Evolutionary conservation across 2,888 invertebrate species (phyloP).

Genomic region (Platycheirus albimanus): DNA sequence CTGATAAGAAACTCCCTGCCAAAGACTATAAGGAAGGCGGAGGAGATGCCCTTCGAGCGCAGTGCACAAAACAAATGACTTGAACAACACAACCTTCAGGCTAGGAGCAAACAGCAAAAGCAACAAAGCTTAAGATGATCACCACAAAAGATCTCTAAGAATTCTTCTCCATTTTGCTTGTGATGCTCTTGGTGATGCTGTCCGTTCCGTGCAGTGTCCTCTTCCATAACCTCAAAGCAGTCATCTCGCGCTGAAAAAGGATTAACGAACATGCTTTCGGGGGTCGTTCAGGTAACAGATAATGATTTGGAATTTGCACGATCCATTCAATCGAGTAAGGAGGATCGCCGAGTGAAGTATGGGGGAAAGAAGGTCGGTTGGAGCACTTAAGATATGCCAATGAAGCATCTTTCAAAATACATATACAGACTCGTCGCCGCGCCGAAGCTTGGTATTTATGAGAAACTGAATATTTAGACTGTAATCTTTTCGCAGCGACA

Average conservation of each 20-base stretch:
- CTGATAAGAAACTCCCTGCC: conserved; percentile 65
- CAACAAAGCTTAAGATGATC: conserved; percentile 40
- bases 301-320: conserved; percentile 72
- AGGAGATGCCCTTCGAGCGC: conserved; percentile 49
- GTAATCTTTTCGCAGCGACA: conserved; percentile 52
- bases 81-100: conserved; percentile 70
- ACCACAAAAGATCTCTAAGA: conserved; percentile 64
- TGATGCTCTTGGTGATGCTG: too few species aligned
- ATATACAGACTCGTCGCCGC: too few species aligned
- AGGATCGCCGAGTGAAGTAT: not conserved
- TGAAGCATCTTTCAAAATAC: conserved; percentile 37
- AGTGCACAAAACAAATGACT: conserved; percentile 68
- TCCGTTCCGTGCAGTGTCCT: conserved; percentile 2
- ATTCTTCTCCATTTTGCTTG: conserved; percentile 44
- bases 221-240: not conserved
- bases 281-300: conserved; percentile 54
- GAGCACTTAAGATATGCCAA: conserved; percentile 35
- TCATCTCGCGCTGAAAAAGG: conserved; percentile 36
- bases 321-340: conserved; percentile 16
- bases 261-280: conserved; percentile 70
- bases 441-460: conserved; percentile 54
- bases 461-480: conserved; percentile 45
- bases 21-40: conserved; percentile 11
- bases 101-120: conserved; percentile 19
- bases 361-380: not conserved